phyloP scores from a whole-genome alignment of 2,888 invertebrate species.

The Timema cristinae region DNA sequence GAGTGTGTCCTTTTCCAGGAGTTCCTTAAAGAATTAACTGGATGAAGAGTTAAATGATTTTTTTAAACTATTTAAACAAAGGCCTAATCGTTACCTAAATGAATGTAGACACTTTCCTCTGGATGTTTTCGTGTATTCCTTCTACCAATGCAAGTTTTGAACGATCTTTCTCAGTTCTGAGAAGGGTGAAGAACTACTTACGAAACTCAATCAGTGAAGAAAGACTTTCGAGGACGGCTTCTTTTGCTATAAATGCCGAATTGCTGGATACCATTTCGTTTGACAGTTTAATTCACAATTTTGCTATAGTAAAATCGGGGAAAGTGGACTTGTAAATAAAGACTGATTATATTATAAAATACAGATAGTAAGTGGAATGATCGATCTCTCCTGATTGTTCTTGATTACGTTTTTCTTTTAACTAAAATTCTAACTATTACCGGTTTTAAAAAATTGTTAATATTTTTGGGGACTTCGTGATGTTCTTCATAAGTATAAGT shows the following conservation, averaged over 20 bases:
- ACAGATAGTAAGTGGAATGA: not conserved
- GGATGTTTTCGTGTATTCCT: not conserved
- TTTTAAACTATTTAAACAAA: not conserved
- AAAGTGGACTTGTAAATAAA: conserved; percentile 1
- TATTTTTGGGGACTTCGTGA: not conserved
- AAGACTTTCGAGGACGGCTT: not conserved
- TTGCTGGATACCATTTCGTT: conserved; percentile 8
- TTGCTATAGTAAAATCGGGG: not conserved
- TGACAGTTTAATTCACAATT: not conserved
- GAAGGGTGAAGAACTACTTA: not conserved
- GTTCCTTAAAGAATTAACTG: conserved; percentile 1
- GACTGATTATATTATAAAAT: not conserved
- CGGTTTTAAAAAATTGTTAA: not conserved
- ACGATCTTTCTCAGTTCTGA: not conserved
- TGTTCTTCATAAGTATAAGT: not conserved
- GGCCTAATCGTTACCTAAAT: not conserved
- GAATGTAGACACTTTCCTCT: not conserved
- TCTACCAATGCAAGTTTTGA: not conserved
- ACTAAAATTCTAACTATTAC: not conserved
- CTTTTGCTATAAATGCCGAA: not conserved
- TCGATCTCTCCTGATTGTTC: not conserved
- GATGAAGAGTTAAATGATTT: not conserved
- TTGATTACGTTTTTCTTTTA: not conserved
- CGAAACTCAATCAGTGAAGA: not conserved
- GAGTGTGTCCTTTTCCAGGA: not conserved